phyloP scores from a whole-genome alignment of 2,888 invertebrate species.

The Drosophila mimica region DNA sequence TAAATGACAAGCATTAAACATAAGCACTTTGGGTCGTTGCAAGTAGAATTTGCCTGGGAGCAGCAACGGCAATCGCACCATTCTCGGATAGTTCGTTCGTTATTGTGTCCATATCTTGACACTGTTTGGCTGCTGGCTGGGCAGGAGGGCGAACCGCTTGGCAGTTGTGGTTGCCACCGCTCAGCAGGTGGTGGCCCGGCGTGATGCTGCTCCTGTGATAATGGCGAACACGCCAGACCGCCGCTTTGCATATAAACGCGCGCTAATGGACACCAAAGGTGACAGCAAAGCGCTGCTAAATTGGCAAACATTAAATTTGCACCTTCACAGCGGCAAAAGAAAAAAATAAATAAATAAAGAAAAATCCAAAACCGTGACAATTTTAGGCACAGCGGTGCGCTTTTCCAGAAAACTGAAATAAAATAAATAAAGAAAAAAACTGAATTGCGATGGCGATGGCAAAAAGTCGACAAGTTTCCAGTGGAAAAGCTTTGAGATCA shows the following conservation, averaged over 20 bases:
- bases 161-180: conserved; percentile 53
- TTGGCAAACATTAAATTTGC: conserved; percentile 82
- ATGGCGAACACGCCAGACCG: conserved; percentile 68
- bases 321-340: conserved; percentile 65
- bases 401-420: conserved; percentile 69
- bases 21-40: conserved; percentile 45
- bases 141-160: conserved; percentile 47
- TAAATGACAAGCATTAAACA: conserved; percentile 42
- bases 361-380: conserved; percentile 70
- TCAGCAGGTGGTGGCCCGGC: conserved; percentile 75
- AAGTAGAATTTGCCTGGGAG: not conserved
- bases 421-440: conserved; percentile 34
- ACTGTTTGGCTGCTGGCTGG: conserved; percentile 48
- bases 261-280: conserved; percentile 82
- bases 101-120: conserved; percentile 65
- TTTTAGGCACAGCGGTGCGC: conserved; percentile 78
- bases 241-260: conserved; percentile 82
- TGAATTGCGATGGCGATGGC: conserved; percentile 33
- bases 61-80: not conserved
- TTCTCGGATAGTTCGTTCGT: conserved; percentile 48
- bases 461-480: conserved; percentile 46
- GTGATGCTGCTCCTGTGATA: conserved; percentile 79
- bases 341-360: conserved; percentile 16
- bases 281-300: conserved; percentile 81
- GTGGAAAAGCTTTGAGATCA: conserved; percentile 40